Evolutionary conservation across 2,113 vertebrate genomes (phyloP), one percentile per base, ranked within the genome.

Genomic region (Campylomormyrus tamandua): DNA sequence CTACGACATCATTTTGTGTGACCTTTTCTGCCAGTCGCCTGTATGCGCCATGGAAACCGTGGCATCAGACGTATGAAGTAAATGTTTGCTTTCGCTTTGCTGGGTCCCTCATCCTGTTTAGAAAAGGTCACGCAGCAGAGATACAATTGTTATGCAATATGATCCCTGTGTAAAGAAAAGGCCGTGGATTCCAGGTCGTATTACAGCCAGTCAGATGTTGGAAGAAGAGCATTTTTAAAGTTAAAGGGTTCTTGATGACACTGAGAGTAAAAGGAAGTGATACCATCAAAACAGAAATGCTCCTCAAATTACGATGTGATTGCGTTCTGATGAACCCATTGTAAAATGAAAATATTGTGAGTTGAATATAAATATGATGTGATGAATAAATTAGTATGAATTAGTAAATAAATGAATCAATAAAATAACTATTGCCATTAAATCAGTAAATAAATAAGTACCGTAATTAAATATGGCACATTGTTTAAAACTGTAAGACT

Each of bases 51-150:
- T 80, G 74, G 74, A 35, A 42, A 80, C 74, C 15, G 17, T 80
- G 35, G 5, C 74, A 42, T 80, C 74, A 42, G 31, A 42, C 15
- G 35, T 19, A n/a, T 80, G 74, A 80, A 39, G 35, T 42, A 80
- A 80, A 80, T 80, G 74, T 80, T 80, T 80, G 39, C 35, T 80
- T 80, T 80, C 15, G 31, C 74, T 80, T 80, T 80, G 74, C 74
- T 80, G 35, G 74, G 31, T 42, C 35, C 35, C 74, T 39, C 74
- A 80, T 80, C 35, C 35, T 80, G 74, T 80, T 80, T 80, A 42
- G 74, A 80, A 42, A 80, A 80, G 74, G 74, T 80, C 74, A 80
- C 74, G 10, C 62, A 70, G 62, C 27, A 31, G n/a, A 42, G 74
- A 80, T 80, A 19, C 74, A 80, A 39, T 80, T 39, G 31, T 80